Evolutionary conservation across 2,113 vertebrate species (phyloP).

Genomic region (Tinamus guttatus): DNA sequence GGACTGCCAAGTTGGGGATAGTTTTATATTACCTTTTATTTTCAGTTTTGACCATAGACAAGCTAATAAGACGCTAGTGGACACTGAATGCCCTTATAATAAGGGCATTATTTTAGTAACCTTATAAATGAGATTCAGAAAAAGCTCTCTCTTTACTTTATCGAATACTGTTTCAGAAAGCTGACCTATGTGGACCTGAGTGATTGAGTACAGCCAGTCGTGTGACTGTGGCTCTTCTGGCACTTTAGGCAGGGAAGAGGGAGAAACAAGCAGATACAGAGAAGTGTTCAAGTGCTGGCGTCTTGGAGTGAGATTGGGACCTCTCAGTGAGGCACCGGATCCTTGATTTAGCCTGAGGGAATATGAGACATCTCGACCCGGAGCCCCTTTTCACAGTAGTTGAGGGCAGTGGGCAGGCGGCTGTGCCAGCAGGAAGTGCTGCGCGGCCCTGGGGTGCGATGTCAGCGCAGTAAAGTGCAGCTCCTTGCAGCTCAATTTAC

Average conservation of each 20-base stretch:
- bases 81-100: neutral
- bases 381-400: too few relatives aligned
- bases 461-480: neutral
- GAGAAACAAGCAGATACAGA: neutral
- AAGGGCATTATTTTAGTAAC: too few relatives aligned
- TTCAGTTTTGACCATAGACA: neutral
- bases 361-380: neutral
- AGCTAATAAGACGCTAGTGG: neutral
- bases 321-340: fast-evolving
- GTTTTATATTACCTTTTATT: neutral
- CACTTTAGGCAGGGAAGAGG: too few relatives aligned
- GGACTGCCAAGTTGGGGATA: neutral
- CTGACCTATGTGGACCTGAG: neutral
- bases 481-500: neutral
- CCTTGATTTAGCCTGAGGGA: neutral
- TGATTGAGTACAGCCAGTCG: neutral
- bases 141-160: neutral
- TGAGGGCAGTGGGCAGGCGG: neutral
- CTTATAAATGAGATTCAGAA: neutral
- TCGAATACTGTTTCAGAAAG: neutral
- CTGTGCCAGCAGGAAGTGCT: neutral
- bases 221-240: neutral
- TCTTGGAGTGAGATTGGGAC: neutral
- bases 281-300: fast-evolving
- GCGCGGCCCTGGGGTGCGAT: fast-evolving